Evolutionary conservation across 2,113 vertebrate genomes (phyloP).

Genomic region (Amia ocellicauda): DNA sequence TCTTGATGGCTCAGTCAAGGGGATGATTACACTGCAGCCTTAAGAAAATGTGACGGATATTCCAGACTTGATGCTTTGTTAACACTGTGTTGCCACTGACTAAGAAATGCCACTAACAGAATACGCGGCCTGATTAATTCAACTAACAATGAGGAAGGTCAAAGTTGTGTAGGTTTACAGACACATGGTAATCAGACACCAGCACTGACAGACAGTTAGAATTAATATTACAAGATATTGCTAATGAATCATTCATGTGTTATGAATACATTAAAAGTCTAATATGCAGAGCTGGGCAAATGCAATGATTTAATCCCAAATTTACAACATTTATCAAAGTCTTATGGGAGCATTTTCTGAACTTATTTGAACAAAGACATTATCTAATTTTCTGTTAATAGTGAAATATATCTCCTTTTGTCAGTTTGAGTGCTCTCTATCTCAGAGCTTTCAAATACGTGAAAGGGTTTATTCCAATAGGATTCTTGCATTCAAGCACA

Average conservation of each 20-base stretch:
- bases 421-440: too few relatives aligned
- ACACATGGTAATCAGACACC: conserved; percentile 26
- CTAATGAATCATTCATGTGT: conserved; percentile 33
- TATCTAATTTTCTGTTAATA: background rate
- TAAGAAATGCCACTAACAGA: conserved; percentile 30
- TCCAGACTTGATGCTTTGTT: conserved; percentile 29
- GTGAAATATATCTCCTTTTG: too few relatives aligned
- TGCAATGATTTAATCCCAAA: conserved; percentile 30
- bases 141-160: conserved; percentile 40
- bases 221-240: conserved; percentile 24
- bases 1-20: conserved; percentile 49
- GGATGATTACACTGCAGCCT: conserved; percentile 38
- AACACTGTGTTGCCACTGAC: conserved; percentile 26
- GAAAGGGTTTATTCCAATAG: too few relatives aligned
- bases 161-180: conserved; percentile 17
- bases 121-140: conserved; percentile 41
- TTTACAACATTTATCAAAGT: conserved; percentile 33
- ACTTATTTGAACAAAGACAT: conserved; percentile 7
- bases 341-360: conserved; percentile 22
- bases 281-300: background rate
- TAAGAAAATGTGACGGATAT: conserved; percentile 37
- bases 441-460: too few relatives aligned
- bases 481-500: too few relatives aligned
- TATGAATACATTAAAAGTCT: conserved; percentile 7
- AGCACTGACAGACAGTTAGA: conserved; percentile 16